Base-by-base conservation (phyloP, 2,888 invertebrate genomes). In the Glaucopsyche alexis region DNA sequence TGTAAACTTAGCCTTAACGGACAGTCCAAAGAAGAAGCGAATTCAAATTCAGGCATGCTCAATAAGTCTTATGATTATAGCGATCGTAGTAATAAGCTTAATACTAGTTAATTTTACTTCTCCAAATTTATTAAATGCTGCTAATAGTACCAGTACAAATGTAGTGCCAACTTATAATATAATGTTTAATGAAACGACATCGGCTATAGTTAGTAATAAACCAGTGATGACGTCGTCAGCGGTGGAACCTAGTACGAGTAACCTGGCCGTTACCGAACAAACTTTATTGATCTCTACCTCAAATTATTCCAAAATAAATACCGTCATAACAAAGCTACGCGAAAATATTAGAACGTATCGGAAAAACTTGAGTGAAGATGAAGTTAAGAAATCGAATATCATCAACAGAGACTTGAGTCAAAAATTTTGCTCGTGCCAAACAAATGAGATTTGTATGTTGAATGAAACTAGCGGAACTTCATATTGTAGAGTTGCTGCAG, bases 371-470 rank as follows among this genome's bases (percentile, higher is more conserved):
- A 85, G 79, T 72, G 87, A 84, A 72, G 80, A 79, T 73, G 80
- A 83, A 76, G 83, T 79, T 75, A 75, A 78, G 74, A 87, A 83
- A 77, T 84, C 85, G 74, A 90, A 91, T 55, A 84, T 88, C 71
- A 86, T 82, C 75, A 89, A 87, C 78, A 84, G 87, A 85, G 88
- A 91, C 80, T 78, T 89, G 79, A 86, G 89, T 71, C 81, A 85
- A 81, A 88, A 82, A 78, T 91, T 92, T 84, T 94, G 94, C 80
- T 88, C 90, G 88, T 94, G 94, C 89, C 89, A 91, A 87, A 90
- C 79, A 76, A 85, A 87, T 77, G 94, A 95, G 86, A 94, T 95
- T 75, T 95, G 95, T 87, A 94, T 95, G 85, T 93, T 95, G 71
- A 91, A 95, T 78, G 94, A 94, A 79, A 93, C 88, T 78, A 95